Evolutionary conservation across 2,113 vertebrate genomes (phyloP).

Genomic region (Ammospiza caudacuta): DNA sequence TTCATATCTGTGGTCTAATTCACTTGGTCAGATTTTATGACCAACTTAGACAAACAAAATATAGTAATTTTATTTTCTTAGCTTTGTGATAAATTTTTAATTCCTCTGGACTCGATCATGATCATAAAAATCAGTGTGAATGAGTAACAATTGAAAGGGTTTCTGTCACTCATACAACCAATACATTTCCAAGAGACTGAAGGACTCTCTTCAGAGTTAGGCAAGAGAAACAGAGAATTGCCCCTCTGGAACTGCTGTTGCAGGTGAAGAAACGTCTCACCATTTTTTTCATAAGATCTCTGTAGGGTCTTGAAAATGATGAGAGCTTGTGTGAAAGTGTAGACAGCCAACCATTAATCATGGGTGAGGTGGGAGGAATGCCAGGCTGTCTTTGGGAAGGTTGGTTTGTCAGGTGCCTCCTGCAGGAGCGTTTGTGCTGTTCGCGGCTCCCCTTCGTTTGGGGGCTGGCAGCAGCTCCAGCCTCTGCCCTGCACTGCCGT

Average conservation of each 20-base stretch:
- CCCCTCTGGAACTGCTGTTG: background rate
- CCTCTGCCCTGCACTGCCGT: fast-evolving
- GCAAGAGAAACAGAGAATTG: background rate
- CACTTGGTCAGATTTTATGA: conserved; percentile 38
- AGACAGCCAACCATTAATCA: background rate
- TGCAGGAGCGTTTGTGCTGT: background rate
- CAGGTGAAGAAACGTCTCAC: background rate
- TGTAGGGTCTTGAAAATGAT: background rate
- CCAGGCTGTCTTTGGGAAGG: background rate
- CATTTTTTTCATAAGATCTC: background rate
- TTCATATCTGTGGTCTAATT: conserved; percentile 39
- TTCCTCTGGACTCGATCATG: conserved; percentile 27
- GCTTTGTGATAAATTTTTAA: conserved; percentile 48
- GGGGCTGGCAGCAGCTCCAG: background rate
- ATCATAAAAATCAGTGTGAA: conserved; percentile 17
- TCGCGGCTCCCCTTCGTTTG: fast-evolving
- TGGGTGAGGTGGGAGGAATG: background rate
- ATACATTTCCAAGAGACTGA: background rate
- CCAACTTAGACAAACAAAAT: conserved; percentile 49
- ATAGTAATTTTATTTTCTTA: conserved; percentile 66
- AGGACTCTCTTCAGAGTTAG: background rate
- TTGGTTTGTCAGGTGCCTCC: background rate
- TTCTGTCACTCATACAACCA: background rate
- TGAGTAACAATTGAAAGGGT: conserved; percentile 33
- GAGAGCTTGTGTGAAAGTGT: background rate